Evolutionary conservation across 2,888 invertebrate genomes (phyloP), one percentile per base, ranked within the genome.

Genomic region (Anthophora plumipes): DNA sequence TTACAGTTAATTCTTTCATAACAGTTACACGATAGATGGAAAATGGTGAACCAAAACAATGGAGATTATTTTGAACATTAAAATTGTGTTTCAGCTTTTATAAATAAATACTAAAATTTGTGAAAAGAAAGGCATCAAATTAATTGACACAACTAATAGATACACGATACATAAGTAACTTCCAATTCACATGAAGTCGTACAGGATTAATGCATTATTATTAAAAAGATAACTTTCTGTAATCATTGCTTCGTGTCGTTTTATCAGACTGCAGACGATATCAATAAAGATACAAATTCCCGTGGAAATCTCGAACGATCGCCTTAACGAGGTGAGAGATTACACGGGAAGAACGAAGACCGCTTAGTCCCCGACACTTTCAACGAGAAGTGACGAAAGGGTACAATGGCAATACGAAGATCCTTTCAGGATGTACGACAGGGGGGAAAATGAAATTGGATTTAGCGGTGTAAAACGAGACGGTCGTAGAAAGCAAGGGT

Each of bases 391-490:
- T 14, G 59, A 31, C 31, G 41, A 54, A 71, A 54, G 57, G 48
- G 20, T 14, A 77, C 64, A 77, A 80, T 69, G 73, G 67, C 37
- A 57, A 54, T 43, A 46, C 54, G 61, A 63, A 55, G 77, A 87
- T 85, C 71, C 74, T 81, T 70, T 71, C 31, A 20, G 82, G 69
- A 77, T 85, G 78, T 79, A 85, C 68, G 80, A 20, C 14, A 77
- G 61, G 78, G 81, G 80, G 84, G 80, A 85, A 82, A 60, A 66
- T 84, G 89, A 88, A 88, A 88, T 88, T 88, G 89, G 88, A 85
- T 89, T 88, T 84, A 77, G 80, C 76, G 69, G 64, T 81, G 82
- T 84, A 85, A 87, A 87, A 82, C 79, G 87, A 87, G 84, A 72
- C 75, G 55, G 70, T 67, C 69, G 72, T 39, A 39, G 60, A 63